These are phyloP conservation scores for Bombus terrestris DNA, from an alignment of 1,140 invertebrate genomes.

Conservation along the genomic window DNA sequence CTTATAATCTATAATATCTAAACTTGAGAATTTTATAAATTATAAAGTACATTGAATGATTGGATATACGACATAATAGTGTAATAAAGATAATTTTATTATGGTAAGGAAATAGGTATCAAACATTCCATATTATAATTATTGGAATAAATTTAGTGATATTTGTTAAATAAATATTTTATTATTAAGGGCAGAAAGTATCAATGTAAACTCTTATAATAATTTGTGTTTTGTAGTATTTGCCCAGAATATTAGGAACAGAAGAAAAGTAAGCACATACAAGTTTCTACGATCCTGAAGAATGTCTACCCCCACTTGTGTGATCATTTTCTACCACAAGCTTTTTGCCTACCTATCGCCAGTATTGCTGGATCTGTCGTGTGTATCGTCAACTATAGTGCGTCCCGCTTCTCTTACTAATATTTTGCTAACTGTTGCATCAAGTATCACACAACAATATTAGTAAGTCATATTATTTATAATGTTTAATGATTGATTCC, in stretches of 20 bases:
- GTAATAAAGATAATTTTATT: not conserved
- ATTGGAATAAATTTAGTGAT: not conserved
- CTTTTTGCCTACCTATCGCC: not conserved
- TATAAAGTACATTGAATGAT: not conserved
- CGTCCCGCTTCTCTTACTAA: not conserved
- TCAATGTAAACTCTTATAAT: not conserved
- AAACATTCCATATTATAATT: not conserved
- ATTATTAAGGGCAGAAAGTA: too few species aligned
- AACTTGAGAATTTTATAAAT: not conserved
- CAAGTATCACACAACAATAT: slow-evolving; percentile 3
- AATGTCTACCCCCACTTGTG: slow-evolving; percentile 27
- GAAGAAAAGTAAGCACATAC: not conserved
- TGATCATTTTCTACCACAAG: not conserved
- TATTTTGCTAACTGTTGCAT: slow-evolving; percentile 26
- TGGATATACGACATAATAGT: not conserved
- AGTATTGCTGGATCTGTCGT: not conserved
- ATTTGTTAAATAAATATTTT: not conserved
- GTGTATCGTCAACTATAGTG: not conserved
- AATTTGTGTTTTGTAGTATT: too few species aligned
- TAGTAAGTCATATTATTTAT: not conserved
- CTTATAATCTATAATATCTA: not conserved
- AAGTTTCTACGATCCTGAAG: slow-evolving; percentile 45
- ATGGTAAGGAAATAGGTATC: not conserved
- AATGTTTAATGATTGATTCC: not conserved
- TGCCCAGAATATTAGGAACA: not conserved